These are phyloP conservation scores for Cynopterus brachyotis DNA, from an alignment of 2,113 vertebrate genomes.

Conservation along the genomic window DNA sequence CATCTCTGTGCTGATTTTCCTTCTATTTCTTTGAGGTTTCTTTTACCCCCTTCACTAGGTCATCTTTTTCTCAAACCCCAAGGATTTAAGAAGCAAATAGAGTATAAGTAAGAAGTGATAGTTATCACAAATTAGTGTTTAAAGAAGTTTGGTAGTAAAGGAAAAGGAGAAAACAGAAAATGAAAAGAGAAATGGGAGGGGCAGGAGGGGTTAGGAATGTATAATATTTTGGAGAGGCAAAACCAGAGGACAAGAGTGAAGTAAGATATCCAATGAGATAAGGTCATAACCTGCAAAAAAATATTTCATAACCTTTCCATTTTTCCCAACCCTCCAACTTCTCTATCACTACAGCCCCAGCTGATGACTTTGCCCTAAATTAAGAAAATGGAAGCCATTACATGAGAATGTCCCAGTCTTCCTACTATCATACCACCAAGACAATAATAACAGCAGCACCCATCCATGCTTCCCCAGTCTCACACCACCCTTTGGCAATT, in stretches of 20 bases:
- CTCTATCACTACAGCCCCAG: neutral
- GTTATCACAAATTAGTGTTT: slow-evolving; percentile 29
- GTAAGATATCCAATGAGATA: slow-evolving; percentile 7
- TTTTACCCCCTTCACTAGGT: neutral
- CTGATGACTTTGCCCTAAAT: neutral
- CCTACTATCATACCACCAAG: neutral
- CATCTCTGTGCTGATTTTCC: neutral
- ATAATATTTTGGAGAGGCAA: neutral
- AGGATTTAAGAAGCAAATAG: neutral
- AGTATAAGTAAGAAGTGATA: slow-evolving; percentile 21
- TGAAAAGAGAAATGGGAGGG: neutral
- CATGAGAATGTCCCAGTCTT: neutral
- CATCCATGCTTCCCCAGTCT: neutral
- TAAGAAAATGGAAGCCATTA: neutral
- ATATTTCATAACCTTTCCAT: neutral
- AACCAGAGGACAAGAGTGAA: neutral
- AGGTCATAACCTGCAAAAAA: neutral
- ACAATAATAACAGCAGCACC: neutral
- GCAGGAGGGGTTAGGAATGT: neutral
- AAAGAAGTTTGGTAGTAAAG: neutral
- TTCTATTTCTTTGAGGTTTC: neutral
- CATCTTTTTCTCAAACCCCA: neutral
- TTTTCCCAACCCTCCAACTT: neutral
- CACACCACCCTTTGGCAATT: neutral
- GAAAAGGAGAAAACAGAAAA: neutral